Evolutionary conservation across 2,113 vertebrate genomes (phyloP).

Genomic region (Lepus americanus): DNA sequence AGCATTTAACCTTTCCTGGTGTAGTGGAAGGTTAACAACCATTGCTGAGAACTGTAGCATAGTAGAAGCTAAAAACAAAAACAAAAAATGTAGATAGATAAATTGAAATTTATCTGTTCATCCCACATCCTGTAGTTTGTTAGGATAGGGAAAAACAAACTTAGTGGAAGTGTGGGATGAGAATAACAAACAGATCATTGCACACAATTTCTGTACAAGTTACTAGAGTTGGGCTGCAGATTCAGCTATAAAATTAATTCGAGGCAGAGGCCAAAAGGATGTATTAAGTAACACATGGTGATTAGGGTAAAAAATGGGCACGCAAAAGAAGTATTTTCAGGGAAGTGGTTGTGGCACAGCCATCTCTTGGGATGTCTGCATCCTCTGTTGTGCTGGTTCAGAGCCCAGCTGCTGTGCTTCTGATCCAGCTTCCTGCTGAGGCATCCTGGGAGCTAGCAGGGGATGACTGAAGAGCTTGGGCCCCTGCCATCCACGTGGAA

Average conservation of each 20-base stretch:
- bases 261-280: slow-evolving; percentile 32
- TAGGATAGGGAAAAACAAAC: background rate
- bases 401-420: too few relatives aligned
- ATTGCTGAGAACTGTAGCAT: background rate
- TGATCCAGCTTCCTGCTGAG: too few relatives aligned
- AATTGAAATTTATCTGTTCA: background rate
- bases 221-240: background rate
- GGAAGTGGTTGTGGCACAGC: too few relatives aligned
- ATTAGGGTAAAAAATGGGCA: background rate
- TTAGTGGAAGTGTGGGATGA: background rate
- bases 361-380: too few relatives aligned
- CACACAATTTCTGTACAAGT: background rate
- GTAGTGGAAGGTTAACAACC: background rate
- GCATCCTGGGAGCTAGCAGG: too few relatives aligned
- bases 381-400: too few relatives aligned
- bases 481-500: too few relatives aligned
- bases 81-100: background rate
- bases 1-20: background rate
- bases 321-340: background rate
- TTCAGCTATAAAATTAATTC: slow-evolving; percentile 17
- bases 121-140: background rate
- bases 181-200: background rate
- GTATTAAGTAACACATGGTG: background rate
- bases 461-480: too few relatives aligned
- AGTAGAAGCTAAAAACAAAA: slow-evolving; percentile 9